Evolutionary conservation across 2,113 vertebrate genomes (phyloP).

Genomic region (Sylvilagus bachmani): DNA sequence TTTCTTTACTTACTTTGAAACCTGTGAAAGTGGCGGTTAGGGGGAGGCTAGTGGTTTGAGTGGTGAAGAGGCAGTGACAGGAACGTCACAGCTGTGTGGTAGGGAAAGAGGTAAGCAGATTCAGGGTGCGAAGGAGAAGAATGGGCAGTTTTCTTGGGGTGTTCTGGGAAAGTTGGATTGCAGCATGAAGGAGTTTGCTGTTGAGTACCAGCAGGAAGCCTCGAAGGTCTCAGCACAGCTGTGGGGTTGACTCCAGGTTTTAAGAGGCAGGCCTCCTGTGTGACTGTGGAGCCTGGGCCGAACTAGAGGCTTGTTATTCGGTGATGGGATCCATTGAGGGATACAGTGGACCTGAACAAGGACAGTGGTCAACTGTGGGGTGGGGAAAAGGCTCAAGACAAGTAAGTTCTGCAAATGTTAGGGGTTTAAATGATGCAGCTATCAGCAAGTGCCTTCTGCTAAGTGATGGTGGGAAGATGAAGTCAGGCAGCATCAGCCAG

Average conservation of each 20-base stretch:
- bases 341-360: background rate
- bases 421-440: background rate
- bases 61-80: background rate
- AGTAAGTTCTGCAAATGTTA: background rate
- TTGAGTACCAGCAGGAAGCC: background rate
- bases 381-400: background rate
- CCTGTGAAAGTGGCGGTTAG: too few species aligned
- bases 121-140: background rate
- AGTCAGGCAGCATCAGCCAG: background rate
- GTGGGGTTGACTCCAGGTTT: background rate
- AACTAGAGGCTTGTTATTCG: background rate
- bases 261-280: background rate
- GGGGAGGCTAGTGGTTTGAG: background rate
- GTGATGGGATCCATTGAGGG: background rate
- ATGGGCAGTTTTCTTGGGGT: background rate
- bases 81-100: background rate
- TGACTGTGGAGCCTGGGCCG: background rate
- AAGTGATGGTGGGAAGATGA: background rate
- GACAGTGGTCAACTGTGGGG: background rate
- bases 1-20: too few species aligned
- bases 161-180: conserved; percentile 13
- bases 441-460: background rate
- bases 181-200: background rate
- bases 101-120: conserved; percentile 21
- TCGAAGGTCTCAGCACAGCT: background rate